Base-by-base conservation (phyloP, 1,140 invertebrate species). In the Leptopilina clavipes region DNA sequence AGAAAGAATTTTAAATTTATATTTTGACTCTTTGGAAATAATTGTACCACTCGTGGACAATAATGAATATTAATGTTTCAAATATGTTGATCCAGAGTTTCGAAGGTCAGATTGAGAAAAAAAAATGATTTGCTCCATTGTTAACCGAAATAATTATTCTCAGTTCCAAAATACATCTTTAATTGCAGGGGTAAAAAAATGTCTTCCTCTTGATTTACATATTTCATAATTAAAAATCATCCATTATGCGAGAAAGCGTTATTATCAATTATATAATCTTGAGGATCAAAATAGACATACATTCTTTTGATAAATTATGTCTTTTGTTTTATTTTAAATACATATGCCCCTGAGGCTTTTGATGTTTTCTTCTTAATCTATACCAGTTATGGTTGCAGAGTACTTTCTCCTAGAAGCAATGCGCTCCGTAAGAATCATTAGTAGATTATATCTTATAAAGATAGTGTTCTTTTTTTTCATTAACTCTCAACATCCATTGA, bases 401-500 rank as follows among this genome's bases (percentile, higher is more conserved):
- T 52, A 52, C 48, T 52, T 52, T 52, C 48, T 17, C 48, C 48
- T 52, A 7, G 48, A 52, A 52, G 48, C 48, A 17, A 52, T 31
- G 45, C 45, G 45, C 45, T 48, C 45, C 3, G n/a, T 48, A 52
- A 17, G 48, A 52, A 52, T 52, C 48, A 52, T 52, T 52, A 52
- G 48, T 52, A 52, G 48, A 52, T 52, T 52, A n/a, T n/a, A 52
- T 52, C 48, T 52, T 52, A 52, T 52, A 52, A 17, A 52, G 48
- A 52, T 52, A 52, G 17, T 17, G 48, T 40, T 40, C 37, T 17
- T n/a, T 52, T 52, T 52, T 52, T 52, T 45, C 14, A 17, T 52
- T 52, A n/a, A 52, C 48, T 52, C 48, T 52, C 48, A 52, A 52
- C 48, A 52, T 52, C 48, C 48, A 52, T 52, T 52, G 48, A 52